Evolutionary conservation across 2,113 vertebrate species (phyloP).

Genomic region (Panthera leo): DNA sequence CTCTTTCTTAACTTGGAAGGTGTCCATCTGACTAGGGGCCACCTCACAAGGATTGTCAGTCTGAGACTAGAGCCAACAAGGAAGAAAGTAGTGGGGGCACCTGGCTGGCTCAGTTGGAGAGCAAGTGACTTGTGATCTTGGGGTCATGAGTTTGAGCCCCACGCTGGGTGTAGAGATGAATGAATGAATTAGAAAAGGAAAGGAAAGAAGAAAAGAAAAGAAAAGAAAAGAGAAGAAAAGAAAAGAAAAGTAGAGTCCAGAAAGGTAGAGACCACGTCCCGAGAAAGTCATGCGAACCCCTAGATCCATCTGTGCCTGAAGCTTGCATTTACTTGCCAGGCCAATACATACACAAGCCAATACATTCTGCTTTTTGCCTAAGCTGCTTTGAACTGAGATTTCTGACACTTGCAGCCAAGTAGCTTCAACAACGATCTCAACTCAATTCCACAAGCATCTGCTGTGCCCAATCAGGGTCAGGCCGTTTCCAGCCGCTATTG

Average conservation of each 20-base stretch:
- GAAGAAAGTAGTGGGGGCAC: not conserved
- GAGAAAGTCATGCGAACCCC: accelerated
- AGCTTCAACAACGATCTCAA: not conserved
- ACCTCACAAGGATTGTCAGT: not conserved
- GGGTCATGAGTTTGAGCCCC: not conserved
- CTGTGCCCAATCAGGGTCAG: not conserved
- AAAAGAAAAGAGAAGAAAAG: too few species aligned
- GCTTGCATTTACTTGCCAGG: accelerated
- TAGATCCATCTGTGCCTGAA: not conserved
- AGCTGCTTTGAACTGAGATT: not conserved
- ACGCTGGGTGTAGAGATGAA: not conserved
- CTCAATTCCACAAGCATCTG: not conserved
- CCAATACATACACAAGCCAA: not conserved
- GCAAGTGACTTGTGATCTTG: not conserved
- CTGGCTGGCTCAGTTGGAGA: not conserved
- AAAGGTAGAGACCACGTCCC: not conserved
- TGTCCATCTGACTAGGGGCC: not conserved
- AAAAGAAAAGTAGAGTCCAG: too few species aligned
- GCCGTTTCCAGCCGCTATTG: accelerated
- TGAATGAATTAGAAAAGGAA: too few species aligned
- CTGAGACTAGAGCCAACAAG: not conserved
- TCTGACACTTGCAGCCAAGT: not conserved
- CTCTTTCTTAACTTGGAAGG: not conserved
- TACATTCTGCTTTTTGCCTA: not conserved
- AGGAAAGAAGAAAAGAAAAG: too few species aligned